Base-by-base conservation (phyloP, 92 coral and sea anemone species). In the Galaxea fascicularis region DNA sequence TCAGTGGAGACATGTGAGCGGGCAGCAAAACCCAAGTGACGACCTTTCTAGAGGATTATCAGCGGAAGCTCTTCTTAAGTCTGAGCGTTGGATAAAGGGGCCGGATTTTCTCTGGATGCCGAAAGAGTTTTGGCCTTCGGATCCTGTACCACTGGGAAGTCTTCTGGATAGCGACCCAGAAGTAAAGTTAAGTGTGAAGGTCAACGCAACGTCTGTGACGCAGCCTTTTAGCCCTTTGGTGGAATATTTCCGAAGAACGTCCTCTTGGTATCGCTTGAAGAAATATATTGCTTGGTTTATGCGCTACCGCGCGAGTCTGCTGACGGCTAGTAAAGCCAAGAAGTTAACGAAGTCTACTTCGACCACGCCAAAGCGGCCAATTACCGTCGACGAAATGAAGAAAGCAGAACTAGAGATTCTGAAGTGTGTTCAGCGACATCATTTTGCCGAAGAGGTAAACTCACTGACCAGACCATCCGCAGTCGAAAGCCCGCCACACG, bases 181-280 rank as follows among this genome's bases (percentile, higher is more conserved):
- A 30, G 73, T 76, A 18, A 78, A 66, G 79, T 20, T 45, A 44
- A 64, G 24, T 21, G 79, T 16, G 17, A 79, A 80, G 85, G 85
- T 66, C 13, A 27, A 44, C 68, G 31, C 80, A n/a, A 80, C 73
- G 25, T 30, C 83, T 15, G 76, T 15, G 26, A 25, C 84, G 13
- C 24, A 26, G 63, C n/a, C 31, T 24, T 58, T 20, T 4, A 20
- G 26, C 17, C 74, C 65, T 57, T 22, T 68, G 45, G 49, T 27
- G 21, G 78, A 52, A 13, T 58, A 59, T 52, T 68, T 78, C 13
- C 35, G 14, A 15, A 7, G 71, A 28, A 26, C n/a, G 13, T 86
- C 86, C 11, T 86, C 87, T n/a, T 86, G 89, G 87, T 20, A 77
- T 27, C 53, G 58, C 53, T 41, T 86, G 20, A 86, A 86, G 53